Percentiles rank a stretch among this genome's conserved stretches.
Conservation (phyloP, 2,113 vertebrate species). For the Thamnophis sirtalis region DNA sequence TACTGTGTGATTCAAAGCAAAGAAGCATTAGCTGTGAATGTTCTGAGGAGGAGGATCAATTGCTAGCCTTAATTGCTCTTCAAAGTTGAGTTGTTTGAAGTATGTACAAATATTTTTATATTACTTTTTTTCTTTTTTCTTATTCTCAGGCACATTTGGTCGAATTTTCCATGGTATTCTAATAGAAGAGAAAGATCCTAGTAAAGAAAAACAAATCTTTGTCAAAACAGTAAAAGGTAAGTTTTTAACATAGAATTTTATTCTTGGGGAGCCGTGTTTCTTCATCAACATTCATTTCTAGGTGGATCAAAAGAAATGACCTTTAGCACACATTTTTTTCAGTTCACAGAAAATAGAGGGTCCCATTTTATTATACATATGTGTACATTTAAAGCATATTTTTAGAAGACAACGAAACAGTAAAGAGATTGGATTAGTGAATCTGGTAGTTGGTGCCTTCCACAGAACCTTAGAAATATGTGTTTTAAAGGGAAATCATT, state of each 20-base stretch:
- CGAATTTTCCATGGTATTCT: conserved; percentile 94
- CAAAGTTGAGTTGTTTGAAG: not conserved
- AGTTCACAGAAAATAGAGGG: not conserved
- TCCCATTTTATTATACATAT: not conserved
- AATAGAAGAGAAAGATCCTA: conserved; percentile 94
- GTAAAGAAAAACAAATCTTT: conserved; percentile 92
- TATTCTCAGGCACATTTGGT: conserved; percentile 89
- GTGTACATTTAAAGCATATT: not conserved
- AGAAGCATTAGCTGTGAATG: not conserved
- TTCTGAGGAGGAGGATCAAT: not conserved
- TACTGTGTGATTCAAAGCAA: not conserved
- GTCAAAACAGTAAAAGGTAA: conserved; percentile 98
- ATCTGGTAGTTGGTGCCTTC: not conserved
- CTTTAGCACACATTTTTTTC: not conserved
- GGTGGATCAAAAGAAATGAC: not conserved
- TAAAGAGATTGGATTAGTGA: not conserved
- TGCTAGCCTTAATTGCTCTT: not conserved
- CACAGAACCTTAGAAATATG: not conserved
- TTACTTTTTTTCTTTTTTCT: conserved; percentile 37
- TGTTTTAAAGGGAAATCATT: not conserved
- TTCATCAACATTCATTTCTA: not conserved
- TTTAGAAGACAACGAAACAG: not conserved
- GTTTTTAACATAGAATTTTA: not conserved
- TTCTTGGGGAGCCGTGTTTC: not conserved
- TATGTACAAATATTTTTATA: not conserved